Percentiles rank a stretch among this genome's conserved stretches.
Evolutionary conservation across 35 echinoderm and acorn worm species (phyloP).

Genomic region (Apostichopus japonicus): DNA sequence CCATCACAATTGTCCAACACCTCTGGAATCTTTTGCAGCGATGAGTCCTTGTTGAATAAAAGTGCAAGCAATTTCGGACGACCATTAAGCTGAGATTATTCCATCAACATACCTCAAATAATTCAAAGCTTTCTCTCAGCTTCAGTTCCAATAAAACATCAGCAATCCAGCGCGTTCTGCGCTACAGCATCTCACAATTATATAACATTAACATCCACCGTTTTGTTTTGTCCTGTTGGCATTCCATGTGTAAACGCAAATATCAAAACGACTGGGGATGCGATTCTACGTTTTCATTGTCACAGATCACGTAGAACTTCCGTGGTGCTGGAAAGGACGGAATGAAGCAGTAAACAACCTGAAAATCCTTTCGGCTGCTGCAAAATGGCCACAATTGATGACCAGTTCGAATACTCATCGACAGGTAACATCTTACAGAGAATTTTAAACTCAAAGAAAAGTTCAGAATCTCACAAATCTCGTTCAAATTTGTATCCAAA

Average conservation of each 20-base stretch:
- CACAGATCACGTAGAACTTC: slow-evolving; percentile 52
- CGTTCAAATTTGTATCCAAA: slow-evolving; percentile 44
- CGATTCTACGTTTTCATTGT: slow-evolving; percentile 17
- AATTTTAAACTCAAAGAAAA: slow-evolving; percentile 40
- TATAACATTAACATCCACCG: too few species aligned
- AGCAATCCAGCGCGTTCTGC: too few species aligned
- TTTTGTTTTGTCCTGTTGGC: too few species aligned
- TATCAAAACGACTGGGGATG: slow-evolving; percentile 15
- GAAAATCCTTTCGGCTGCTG: slow-evolving; percentile 25
- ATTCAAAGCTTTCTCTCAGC: too few species aligned
- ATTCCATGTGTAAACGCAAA: background rate
- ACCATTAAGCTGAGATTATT: too few species aligned
- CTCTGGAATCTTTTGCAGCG: too few species aligned
- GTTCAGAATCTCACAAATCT: slow-evolving; percentile 19
- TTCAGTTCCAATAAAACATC: too few species aligned
- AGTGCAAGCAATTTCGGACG: too few species aligned
- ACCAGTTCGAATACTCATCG: slow-evolving; percentile 51
- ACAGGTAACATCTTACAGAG: slow-evolving; percentile 49
- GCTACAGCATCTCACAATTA: too few species aligned
- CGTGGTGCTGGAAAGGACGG: slow-evolving; percentile 48
- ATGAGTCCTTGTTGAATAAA: too few species aligned
- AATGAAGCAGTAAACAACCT: slow-evolving; percentile 48
- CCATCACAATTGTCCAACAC: too few species aligned
- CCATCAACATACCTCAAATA: too few species aligned
- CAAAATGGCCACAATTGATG: slow-evolving; percentile 59